phyloP scores from a whole-genome alignment of 2,888 invertebrate species.

The Plebejus argus region DNA sequence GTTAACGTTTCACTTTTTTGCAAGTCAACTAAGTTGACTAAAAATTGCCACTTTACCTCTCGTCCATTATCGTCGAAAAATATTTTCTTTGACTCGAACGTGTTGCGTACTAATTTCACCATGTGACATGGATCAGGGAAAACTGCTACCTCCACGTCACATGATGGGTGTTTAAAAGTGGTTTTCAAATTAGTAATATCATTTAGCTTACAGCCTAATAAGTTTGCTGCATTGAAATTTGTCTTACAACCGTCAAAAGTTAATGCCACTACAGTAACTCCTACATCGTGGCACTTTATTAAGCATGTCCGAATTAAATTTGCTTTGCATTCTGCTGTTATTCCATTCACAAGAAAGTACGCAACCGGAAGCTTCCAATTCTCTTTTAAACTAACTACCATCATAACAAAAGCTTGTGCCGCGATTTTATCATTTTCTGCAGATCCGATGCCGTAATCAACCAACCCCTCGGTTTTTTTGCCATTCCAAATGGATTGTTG shows the following conservation, averaged over 20 bases:
- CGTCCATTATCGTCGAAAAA: constrained; percentile 30
- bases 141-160: constrained; percentile 29
- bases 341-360: no score
- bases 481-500: constrained; percentile 12
- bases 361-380: no score
- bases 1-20: constrained; percentile 39
- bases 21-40: no score
- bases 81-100: constrained; percentile 33
- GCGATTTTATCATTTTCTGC: no score
- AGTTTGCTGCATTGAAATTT: constrained; percentile 31
- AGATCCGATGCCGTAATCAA: no score
- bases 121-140: constrained; percentile 38
- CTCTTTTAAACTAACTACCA: no score
- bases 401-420: no score
- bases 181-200: constrained; percentile 31
- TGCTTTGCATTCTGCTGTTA: no score
- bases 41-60: constrained; percentile 31
- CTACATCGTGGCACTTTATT: no score
- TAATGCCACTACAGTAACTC: no score
- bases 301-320: no score
- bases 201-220: constrained; percentile 35
- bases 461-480: no score
- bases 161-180: constrained; percentile 31
- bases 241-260: constrained; percentile 29
- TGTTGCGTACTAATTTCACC: constrained; percentile 38